Evolutionary conservation across 2,888 invertebrate genomes (phyloP), one percentile per base, ranked within the genome.

Genomic region (Coleophora flavipennella): DNA sequence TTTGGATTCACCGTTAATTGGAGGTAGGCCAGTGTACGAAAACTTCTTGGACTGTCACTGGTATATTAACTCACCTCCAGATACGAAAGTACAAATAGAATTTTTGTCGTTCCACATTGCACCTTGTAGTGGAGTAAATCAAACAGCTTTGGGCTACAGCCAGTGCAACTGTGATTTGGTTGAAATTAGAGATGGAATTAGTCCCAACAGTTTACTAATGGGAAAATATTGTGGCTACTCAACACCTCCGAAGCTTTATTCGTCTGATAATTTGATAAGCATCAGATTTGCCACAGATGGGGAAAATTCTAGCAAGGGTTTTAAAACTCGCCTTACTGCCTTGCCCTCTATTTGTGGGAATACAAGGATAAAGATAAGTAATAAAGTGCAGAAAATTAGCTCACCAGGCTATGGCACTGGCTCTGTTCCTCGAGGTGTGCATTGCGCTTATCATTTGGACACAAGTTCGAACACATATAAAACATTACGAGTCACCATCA

Each of bases 1-100:
- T 34, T 71, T 90, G 7, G 80, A 69, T 50, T 69, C 78, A 13
- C 79, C 79, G 12, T 50, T 72, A 1, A 57, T 78, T 32, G 59
- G 50, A 31, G 55, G 56, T 13, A 68, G 67, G 13, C 73, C 85
- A 0, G 67, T 67, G 1, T 92, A 93, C 58, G 90, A 90, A 47
- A 68, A 86, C 29, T 78, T 86, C 49, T 78, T 94, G 51, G 91
- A 94, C 51, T 97, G 97, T 59, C 81, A 87, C 36, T 96, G 95
- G 92, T 67, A 73, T 4, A 78, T 96, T 31, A 73, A 65, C 36
- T 90, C 90, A 0, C 83, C 87, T 0, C 57, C 58, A 1, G 89
- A 89, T 39, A 85, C 90, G 48, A 78, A 88, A 6, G 78, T 95
- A 1, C 84, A 85, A 56, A 65, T 95, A 1, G 81, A 86, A 40